Base-by-base conservation (phyloP, 2,888 invertebrate genomes). In the Leptinotarsa tumamoca region DNA sequence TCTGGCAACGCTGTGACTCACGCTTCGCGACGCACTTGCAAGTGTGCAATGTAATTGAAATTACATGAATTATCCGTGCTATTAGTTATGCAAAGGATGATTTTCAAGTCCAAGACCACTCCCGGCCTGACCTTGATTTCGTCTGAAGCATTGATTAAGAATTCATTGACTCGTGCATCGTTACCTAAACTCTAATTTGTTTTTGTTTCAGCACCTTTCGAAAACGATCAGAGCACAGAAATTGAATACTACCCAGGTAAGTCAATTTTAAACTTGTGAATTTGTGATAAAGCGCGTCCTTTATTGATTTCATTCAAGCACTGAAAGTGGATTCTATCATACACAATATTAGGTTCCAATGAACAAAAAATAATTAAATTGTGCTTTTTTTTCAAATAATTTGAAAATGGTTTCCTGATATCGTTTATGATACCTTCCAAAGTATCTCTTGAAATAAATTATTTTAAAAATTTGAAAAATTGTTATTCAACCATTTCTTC, bases 181-280 rank as follows among this genome's bases (percentile, higher is more conserved):
- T 27, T 5, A 52, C 21, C 5, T 50, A 3, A n/a, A 56, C 58
- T 72, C 43, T 77, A 67, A 82, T 7, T 83, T 83, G 84, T 87
- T 87, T 87, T 87, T 82, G 84, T 93, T 93, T 82, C 92, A 94
- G 94, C 94, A 88, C 94, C 94, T 83, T 87, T 92, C 79, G 90
- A 91, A 85, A 91, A 79, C 52, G 83, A 84, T 78, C 80, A 83
- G 83, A 90, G 90, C 82, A 90, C 92, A 79, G 91, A 92, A 84
- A 88, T 93, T 87, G 92, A 93, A 88, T 90, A 92, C 86, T 92
- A 93, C 87, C 91, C 93, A 87, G 90, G 90, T 90, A 87, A 90
- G 77, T 67, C 68, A 61, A 43, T n/a, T 18, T 49, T 13, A 63
- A 15, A 23, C 21, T 27, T 10, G 23, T 51, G 14, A 71, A 52